phyloP scores from a whole-genome alignment of 1,140 invertebrate genomes.

The Thereuonema tuberculata region DNA sequence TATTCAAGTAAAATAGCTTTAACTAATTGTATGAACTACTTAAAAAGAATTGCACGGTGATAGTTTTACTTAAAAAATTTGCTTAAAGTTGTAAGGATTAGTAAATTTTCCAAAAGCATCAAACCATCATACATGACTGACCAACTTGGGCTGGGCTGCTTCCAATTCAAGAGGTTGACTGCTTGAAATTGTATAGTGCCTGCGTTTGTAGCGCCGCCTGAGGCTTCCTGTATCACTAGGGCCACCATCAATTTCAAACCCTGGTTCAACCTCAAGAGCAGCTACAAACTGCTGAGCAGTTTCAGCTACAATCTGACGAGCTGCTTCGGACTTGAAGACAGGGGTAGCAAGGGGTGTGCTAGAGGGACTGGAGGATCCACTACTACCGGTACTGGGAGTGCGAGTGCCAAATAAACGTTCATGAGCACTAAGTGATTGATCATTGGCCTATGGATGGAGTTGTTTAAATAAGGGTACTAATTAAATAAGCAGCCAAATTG shows the following conservation, averaged over 20 bases:
- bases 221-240: conserved; percentile 14
- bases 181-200: conserved; percentile 74
- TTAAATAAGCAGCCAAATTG: not conserved
- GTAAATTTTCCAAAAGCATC: no score
- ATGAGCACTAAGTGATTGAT: conserved; percentile 24
- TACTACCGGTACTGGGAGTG: conserved; percentile 25
- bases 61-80: no score
- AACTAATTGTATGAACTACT: no score
- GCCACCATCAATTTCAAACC: conserved; percentile 13
- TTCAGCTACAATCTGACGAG: conserved; percentile 67
- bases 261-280: conserved; percentile 16
- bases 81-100: no score
- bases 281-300: conserved; percentile 37
- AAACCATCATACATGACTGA: conserved; percentile 14
- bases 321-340: conserved; percentile 69
- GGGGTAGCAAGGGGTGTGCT: conserved; percentile 40
- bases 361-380: conserved; percentile 21
- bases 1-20: no score
- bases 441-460: not conserved
- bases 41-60: no score
- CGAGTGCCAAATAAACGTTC: conserved; percentile 32
- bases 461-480: no score
- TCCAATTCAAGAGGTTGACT: conserved; percentile 36
- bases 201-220: conserved; percentile 45
- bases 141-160: conserved; percentile 21